A percentile compares a stretch with the other conserved stretches of the same genome.
Conservation (phyloP, 2,888 invertebrate species). For the Cepaea hortensis region DNA sequence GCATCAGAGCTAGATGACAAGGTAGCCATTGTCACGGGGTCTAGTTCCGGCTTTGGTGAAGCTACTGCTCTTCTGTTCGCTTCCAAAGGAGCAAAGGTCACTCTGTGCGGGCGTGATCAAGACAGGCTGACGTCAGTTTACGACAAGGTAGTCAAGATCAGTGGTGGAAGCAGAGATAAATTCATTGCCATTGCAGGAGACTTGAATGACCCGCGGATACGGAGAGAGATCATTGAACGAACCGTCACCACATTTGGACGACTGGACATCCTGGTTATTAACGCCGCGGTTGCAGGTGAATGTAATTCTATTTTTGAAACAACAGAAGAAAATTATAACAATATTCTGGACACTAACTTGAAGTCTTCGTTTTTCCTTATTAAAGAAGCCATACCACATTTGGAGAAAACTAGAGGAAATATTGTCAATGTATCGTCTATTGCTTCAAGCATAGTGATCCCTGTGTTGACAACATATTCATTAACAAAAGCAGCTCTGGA, state of each 20-base stretch:
- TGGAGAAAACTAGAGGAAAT: conserved; percentile 34
- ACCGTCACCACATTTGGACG: no score
- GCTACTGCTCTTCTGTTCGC: conserved; percentile 48
- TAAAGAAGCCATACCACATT: conserved; percentile 38
- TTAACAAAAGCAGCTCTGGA: conserved; percentile 36
- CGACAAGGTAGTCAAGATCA: background rate
- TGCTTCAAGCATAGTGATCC: background rate
- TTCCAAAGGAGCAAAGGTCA: conserved; percentile 18
- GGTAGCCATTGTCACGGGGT: conserved; percentile 26
- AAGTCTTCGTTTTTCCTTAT: conserved; percentile 41
- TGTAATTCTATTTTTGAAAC: background rate
- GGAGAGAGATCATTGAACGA: background rate
- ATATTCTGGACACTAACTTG: conserved; percentile 39
- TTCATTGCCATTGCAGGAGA: conserved; percentile 4
- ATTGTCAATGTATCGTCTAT: conserved; percentile 35
- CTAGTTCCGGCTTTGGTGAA: conserved; percentile 26
- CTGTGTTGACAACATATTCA: background rate
- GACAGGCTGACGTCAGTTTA: background rate
- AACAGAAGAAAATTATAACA: conserved; percentile 30
- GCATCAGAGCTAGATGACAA: background rate
- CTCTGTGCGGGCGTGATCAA: conserved; percentile 26
- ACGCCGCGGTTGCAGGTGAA: background rate
- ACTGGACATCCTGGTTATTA: conserved; percentile 14
- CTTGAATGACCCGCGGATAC: conserved; percentile 6
- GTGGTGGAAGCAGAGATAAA: conserved; percentile 13